These are phyloP conservation scores for Brachystomella parvula DNA, from an alignment of 1,140 invertebrate genomes.

Conservation along the genomic window DNA sequence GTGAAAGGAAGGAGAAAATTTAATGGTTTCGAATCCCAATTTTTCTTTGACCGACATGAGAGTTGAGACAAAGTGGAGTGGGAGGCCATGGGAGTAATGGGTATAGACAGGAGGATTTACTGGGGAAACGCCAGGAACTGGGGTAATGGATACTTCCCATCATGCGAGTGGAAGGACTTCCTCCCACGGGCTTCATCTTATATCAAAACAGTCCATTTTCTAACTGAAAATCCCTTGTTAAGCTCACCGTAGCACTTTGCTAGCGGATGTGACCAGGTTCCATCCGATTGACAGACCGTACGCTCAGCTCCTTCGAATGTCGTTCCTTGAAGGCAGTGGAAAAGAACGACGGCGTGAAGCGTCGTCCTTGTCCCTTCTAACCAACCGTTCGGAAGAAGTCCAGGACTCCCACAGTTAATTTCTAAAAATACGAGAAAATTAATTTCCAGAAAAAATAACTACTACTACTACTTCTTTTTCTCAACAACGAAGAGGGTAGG, in stretches of 20 bases:
- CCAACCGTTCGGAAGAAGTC: constrained; percentile 42
- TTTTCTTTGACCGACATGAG: constrained; percentile 75
- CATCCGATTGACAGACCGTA: constrained; percentile 48
- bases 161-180: constrained; percentile 44
- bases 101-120: constrained; percentile 13
- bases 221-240: too few species aligned
- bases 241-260: constrained; percentile 56
- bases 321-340: constrained; percentile 46
- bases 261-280: constrained; percentile 51
- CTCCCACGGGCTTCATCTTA: constrained; percentile 39
- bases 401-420: constrained; percentile 52
- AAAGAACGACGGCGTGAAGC: constrained; percentile 49
- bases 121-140: constrained; percentile 53
- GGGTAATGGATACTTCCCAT: constrained; percentile 53
- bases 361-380: constrained; percentile 50
- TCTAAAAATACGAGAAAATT: constrained; percentile 47
- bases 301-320: constrained; percentile 37
- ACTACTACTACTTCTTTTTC: background rate
- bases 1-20: constrained; percentile 67
- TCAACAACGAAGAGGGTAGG: too few species aligned
- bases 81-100: constrained; percentile 78
- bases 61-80: background rate
- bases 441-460: too few species aligned
- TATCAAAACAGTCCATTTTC: constrained; percentile 45
- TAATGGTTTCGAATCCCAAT: constrained; percentile 81